Evolutionary conservation across 2,888 invertebrate genomes (phyloP).

Genomic region (Brenthis hecate): DNA sequence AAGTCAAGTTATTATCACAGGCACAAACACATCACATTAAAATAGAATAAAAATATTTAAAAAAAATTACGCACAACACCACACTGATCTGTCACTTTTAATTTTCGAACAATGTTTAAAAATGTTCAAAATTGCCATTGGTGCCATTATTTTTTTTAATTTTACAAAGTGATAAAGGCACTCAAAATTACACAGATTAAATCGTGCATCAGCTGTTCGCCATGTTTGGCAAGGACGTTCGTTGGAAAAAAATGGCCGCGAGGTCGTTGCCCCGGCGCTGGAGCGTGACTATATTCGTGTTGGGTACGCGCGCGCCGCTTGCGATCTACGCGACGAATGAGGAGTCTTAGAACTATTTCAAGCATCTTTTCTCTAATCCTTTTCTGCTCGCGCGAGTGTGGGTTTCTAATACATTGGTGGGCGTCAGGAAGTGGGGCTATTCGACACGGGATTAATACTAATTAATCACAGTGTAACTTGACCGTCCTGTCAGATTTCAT

Average conservation of each 20-base stretch:
- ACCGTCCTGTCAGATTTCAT: slow-evolving; percentile 33
- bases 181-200: slow-evolving; percentile 39
- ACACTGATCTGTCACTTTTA: slow-evolving; percentile 21
- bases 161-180: slow-evolving; percentile 7
- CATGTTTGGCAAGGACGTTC: slow-evolving; percentile 63
- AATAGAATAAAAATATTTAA: slow-evolving; percentile 3
- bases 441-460: slow-evolving; percentile 50
- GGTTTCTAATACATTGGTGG: slow-evolving; percentile 59
- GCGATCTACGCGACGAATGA: slow-evolving; percentile 76
- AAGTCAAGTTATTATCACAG: slow-evolving; percentile 16
- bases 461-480: slow-evolving; percentile 44
- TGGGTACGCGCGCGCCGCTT: slow-evolving; percentile 68
- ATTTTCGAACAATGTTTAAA: slow-evolving; percentile 7
- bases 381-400: slow-evolving; percentile 68
- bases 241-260: slow-evolving; percentile 54
- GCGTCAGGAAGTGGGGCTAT: slow-evolving; percentile 54
- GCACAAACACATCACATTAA: slow-evolving; percentile 24
- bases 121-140: background rate
- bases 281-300: slow-evolving; percentile 62
- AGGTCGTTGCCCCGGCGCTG: slow-evolving; percentile 64
- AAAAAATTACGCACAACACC: slow-evolving; percentile 20
- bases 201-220: slow-evolving; percentile 67
- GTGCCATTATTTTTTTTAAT: background rate
- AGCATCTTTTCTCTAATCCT: slow-evolving; percentile 79
- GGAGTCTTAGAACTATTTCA: slow-evolving; percentile 77